phyloP scores from a whole-genome alignment of 2,113 vertebrate genomes.

The Eleginops maclovinus region DNA sequence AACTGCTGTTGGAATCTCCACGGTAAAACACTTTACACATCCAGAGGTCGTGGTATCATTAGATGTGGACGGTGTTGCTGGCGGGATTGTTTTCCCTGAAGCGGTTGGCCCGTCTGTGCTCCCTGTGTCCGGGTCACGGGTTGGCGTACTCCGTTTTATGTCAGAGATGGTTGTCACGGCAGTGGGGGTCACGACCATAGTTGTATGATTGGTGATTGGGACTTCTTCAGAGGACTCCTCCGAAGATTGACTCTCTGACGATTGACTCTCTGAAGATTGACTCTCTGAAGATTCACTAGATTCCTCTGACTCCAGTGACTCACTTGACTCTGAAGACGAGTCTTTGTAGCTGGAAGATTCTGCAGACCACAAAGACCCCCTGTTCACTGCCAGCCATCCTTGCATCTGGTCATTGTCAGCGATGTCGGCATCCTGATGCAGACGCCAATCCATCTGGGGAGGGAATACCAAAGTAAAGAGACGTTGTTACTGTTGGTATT shows the following conservation, averaged over 20 bases:
- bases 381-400: background rate
- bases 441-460: conserved; percentile 12
- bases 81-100: background rate
- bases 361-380: background rate
- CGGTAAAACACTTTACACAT: background rate
- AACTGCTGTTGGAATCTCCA: background rate
- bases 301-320: background rate
- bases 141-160: background rate
- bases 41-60: background rate
- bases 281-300: conserved; percentile 43
- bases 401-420: background rate
- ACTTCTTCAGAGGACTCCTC: conserved; percentile 39
- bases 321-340: conserved; percentile 5
- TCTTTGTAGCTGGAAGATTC: background rate
- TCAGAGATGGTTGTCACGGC: background rate
- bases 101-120: background rate
- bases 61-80: background rate
- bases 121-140: background rate
- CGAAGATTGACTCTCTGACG: conserved; percentile 28
- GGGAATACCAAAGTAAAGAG: background rate
- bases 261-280: conserved; percentile 8
- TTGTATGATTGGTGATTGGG: background rate
- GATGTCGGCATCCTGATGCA: conserved; percentile 41
- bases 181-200: background rate
- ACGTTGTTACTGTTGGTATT: background rate